Percentiles rank a stretch among this genome's conserved stretches.
phyloP scores from a whole-genome alignment of 2,797 vertebrate species.

The Lagocephalus sceleratus region DNA sequence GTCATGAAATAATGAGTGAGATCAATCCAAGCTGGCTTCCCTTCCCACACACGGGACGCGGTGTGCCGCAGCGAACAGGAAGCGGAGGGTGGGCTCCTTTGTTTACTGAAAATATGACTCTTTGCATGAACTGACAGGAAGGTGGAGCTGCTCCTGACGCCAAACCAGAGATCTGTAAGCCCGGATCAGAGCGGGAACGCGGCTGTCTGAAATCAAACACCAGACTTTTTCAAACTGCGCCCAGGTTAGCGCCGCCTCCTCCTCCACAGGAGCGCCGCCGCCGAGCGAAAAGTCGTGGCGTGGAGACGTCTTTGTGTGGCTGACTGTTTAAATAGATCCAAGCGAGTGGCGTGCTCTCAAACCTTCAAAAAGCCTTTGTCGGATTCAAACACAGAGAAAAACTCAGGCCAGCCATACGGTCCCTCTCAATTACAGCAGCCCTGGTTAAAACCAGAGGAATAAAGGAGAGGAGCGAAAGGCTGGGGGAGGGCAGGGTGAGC shows the following conservation, averaged over 20 bases:
- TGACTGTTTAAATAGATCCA: no score
- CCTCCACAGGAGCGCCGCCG: no score
- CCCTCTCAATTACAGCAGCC: slow-evolving; percentile 44
- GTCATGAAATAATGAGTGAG: no score
- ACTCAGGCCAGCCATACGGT: slow-evolving; percentile 13
- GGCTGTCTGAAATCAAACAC: background rate
- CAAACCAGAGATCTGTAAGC: background rate
- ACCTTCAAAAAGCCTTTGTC: slow-evolving; percentile 2
- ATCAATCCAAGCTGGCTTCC: background rate
- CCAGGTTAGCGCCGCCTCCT: no score
- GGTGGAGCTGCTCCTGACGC: background rate
- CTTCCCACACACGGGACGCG: no score
- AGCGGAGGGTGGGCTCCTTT: background rate
- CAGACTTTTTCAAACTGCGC: no score
- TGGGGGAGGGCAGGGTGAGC: slow-evolving; percentile 19
- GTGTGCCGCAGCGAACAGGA: background rate
- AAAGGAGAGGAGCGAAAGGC: slow-evolving; percentile 17
- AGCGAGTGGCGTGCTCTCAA: no score
- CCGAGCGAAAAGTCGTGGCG: no score
- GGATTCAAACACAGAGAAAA: slow-evolving; percentile 9
- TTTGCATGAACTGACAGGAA: background rate
- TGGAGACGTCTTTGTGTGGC: no score
- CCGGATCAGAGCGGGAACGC: background rate
- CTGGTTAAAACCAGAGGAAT: slow-evolving; percentile 45
- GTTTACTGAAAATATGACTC: background rate